These are phyloP conservation scores for Parauchenoglanis punctatus DNA, from an alignment of 2,797 vertebrate species.

Conservation along the genomic window DNA sequence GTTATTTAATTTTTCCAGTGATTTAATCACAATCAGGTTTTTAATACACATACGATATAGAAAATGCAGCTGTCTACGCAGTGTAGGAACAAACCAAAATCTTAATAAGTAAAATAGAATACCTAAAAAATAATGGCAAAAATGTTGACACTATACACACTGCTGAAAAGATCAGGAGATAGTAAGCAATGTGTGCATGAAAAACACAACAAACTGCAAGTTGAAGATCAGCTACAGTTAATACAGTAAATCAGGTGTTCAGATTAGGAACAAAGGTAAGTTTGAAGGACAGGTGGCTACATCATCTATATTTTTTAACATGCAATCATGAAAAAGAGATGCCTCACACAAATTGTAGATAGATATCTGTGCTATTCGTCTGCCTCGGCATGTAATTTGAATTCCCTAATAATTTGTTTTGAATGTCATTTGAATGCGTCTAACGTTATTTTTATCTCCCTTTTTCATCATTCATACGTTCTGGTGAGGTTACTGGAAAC, in stretches of 20 bases:
- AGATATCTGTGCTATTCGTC: neutral
- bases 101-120: neutral
- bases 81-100: neutral
- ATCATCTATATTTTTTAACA: neutral
- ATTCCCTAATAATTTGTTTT: conserved; percentile 12
- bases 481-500: neutral
- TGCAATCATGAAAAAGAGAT: neutral
- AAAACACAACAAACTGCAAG: neutral
- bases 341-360: neutral
- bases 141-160: neutral
- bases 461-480: neutral
- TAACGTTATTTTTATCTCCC: neutral
- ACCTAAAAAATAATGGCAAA: neutral
- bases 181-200: neutral
- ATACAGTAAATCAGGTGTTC: neutral
- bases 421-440: conserved; percentile 19
- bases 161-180: neutral
- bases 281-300: neutral
- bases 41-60: neutral
- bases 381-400: neutral
- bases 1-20: neutral
- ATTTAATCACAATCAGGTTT: neutral
- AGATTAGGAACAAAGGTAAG: neutral
- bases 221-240: neutral
- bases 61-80: neutral